A percentile compares a stretch with the other conserved stretches of the same genome.
Evolutionary conservation across 2,888 invertebrate genomes (phyloP).

Genomic region (Tiphia femorata): DNA sequence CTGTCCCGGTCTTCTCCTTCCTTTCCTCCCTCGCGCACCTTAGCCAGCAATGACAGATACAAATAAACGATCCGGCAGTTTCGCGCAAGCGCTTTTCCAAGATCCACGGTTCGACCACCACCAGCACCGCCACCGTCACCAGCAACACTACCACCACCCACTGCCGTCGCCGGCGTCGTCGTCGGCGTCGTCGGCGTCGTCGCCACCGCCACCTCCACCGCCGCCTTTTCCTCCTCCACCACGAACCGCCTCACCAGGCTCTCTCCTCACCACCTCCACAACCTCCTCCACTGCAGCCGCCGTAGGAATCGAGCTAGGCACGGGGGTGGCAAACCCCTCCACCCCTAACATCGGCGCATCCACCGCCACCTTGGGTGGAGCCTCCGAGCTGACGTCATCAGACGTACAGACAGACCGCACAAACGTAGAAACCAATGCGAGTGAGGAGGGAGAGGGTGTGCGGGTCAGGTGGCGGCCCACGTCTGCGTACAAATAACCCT

Average conservation of each 20-base stretch:
- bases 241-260: constrained; percentile 29
- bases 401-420: constrained; percentile 63
- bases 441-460: constrained; percentile 37
- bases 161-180: constrained; percentile 11
- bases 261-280: no score
- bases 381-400: constrained; percentile 63
- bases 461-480: constrained; percentile 52
- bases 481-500: constrained; percentile 60
- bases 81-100: constrained; percentile 62
- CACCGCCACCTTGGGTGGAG: constrained; percentile 63
- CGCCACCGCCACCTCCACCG: constrained; percentile 25
- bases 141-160: no score
- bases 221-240: constrained; percentile 24
- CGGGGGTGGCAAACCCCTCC: constrained; percentile 19
- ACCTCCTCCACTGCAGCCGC: constrained; percentile 23
- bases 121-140: no score
- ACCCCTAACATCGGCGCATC: constrained; percentile 21
- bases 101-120: constrained; percentile 35
- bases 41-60: constrained; percentile 67
- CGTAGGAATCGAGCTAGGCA: constrained; percentile 28
- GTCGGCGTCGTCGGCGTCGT: not conserved
- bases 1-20: constrained; percentile 17
- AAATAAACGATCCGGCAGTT: constrained; percentile 66
- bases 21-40: constrained; percentile 26
- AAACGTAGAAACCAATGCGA: constrained; percentile 68